Evolutionary conservation across 1,140 invertebrate genomes (phyloP).

Genomic region (Brachionus plicatilis): DNA sequence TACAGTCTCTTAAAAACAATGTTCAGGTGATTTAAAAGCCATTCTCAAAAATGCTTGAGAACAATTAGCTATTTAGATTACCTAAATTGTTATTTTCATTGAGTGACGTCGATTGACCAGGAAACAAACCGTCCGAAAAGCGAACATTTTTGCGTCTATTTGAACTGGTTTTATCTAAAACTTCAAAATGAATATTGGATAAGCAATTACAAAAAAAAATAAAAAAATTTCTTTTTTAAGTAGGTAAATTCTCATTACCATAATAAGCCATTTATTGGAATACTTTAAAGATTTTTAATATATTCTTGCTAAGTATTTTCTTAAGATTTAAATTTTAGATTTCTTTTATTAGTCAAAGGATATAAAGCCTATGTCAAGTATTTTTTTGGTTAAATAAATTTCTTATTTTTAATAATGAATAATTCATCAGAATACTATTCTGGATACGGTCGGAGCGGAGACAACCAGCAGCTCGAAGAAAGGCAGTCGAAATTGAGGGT

Average conservation of each 20-base stretch:
- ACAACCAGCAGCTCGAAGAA: not conserved
- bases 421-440: not conserved
- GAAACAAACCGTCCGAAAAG: conserved; percentile 26
- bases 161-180: not conserved
- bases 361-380: conserved; percentile 2
- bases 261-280: not conserved
- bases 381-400: not conserved
- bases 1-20: not conserved
- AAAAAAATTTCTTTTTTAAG: not conserved
- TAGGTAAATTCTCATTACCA: not conserved
- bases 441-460: not conserved
- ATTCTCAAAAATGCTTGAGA: not conserved
- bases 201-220: not conserved
- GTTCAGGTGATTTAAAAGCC: not conserved
- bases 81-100: not conserved
- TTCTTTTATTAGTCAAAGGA: not conserved
- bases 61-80: not conserved
- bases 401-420: conserved; percentile 17
- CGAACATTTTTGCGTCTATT: conserved; percentile 29
- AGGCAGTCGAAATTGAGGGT: not conserved
- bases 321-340: conserved; percentile 25
- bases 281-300: not conserved
- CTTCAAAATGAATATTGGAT: not conserved
- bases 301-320: not conserved
- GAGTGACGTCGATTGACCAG: not conserved